These are phyloP conservation scores for Leucania comma DNA, from an alignment of 2,888 invertebrate species.

Conservation along the genomic window DNA sequence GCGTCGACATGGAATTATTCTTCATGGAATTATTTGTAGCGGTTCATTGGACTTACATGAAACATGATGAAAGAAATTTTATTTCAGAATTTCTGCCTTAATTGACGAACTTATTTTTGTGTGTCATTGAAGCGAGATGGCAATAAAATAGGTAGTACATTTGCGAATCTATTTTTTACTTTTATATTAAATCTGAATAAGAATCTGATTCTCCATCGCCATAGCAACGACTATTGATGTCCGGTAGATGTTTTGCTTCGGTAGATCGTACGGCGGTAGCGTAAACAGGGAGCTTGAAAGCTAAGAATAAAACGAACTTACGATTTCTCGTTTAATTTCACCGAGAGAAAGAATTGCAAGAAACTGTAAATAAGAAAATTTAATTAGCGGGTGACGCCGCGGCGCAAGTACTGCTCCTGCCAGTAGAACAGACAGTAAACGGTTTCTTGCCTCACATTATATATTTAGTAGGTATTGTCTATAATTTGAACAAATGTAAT, in stretches of 20 bases:
- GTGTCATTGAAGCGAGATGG: background rate
- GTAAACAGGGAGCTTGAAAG: conserved; percentile 28
- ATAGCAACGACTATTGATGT: background rate
- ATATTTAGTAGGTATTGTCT: background rate
- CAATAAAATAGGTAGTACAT: background rate
- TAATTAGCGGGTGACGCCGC: background rate
- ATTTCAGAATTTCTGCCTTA: background rate
- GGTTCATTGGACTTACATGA: conserved; percentile 11
- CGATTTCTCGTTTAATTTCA: conserved; percentile 39
- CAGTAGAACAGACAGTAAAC: background rate
- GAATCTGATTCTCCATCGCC: background rate
- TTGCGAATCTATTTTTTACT: background rate
- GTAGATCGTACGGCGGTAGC: background rate
- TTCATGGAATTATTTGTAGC: conserved; percentile 13
- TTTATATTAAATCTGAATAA: background rate
- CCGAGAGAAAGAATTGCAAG: conserved; percentile 4
- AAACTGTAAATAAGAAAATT: conserved; percentile 34
- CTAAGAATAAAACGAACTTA: conserved; percentile 32
- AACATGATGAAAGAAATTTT: conserved; percentile 7
- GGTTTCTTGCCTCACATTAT: background rate
- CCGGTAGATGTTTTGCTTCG: conserved; percentile 5
- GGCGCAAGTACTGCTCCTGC: background rate
- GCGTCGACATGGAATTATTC: conserved; percentile 37
- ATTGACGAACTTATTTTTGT: background rate
- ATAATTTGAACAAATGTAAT: background rate